These are phyloP conservation scores for Timema podura DNA, from an alignment of 2,888 invertebrate genomes.

Conservation along the genomic window DNA sequence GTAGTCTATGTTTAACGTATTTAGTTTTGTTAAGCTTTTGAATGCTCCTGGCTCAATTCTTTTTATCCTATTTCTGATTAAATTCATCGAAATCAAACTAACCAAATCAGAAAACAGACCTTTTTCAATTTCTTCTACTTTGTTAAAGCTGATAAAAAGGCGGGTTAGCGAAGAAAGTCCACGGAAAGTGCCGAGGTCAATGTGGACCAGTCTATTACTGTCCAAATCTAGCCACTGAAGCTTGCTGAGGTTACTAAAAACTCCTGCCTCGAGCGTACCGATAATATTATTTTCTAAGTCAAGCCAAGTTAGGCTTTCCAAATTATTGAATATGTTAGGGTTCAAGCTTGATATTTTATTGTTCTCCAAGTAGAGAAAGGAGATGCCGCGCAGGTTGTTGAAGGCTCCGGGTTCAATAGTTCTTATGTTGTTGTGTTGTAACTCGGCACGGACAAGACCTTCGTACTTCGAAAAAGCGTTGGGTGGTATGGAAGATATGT, in stretches of 20 bases:
- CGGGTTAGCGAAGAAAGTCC: neutral
- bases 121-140: conserved; percentile 2
- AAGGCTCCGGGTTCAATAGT: neutral
- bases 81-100: neutral
- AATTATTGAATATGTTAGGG: neutral
- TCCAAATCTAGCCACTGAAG: conserved; percentile 8
- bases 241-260: neutral
- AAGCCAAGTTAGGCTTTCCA: neutral
- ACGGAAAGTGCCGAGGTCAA: neutral
- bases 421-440: conserved; percentile 1
- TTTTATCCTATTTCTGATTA: neutral
- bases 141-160: conserved; percentile 12
- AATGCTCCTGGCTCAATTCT: neutral
- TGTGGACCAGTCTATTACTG: neutral
- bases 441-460: neutral
- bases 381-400: neutral
- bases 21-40: neutral
- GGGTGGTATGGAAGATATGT: neutral
- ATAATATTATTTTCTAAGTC: conserved; percentile 12
- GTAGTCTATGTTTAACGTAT: neutral
- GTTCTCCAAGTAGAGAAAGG: conserved; percentile 1
- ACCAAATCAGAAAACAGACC: neutral
- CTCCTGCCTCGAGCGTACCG: neutral
- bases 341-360: neutral
- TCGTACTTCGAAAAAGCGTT: neutral